Conservation (phyloP, 2,797 vertebrate genomes). For the Syndactyla subalaris region DNA sequence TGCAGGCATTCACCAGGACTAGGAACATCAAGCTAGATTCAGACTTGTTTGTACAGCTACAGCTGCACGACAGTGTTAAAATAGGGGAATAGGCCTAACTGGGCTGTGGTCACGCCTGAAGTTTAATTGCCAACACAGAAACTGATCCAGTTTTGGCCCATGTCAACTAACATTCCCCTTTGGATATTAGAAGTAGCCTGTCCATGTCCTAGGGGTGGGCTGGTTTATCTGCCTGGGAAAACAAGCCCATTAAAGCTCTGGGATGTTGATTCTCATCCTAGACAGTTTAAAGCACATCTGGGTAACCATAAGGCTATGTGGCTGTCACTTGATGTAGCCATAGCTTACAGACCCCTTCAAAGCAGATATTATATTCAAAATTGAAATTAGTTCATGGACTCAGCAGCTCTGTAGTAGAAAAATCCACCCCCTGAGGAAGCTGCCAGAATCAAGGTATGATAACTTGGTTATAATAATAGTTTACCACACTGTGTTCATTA, state of each 20-base stretch:
- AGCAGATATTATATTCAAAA: not conserved
- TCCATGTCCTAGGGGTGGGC: rapidly evolving
- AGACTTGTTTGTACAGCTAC: not conserved
- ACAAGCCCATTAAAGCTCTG: not conserved
- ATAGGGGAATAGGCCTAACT: not conserved
- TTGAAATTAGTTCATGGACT: not conserved
- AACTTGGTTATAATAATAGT: not conserved
- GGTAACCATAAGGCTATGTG: not conserved
- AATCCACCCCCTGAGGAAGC: not conserved
- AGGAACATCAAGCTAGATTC: not conserved
- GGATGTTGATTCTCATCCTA: not conserved
- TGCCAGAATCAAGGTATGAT: not conserved
- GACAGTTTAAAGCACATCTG: not conserved
- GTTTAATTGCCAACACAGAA: not conserved
- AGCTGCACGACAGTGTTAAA: not conserved
- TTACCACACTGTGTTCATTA: not conserved
- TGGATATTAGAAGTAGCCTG: not conserved
- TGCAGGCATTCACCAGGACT: not conserved
- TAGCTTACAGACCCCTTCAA: not conserved
- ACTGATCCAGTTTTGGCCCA: not conserved
- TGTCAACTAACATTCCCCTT: not conserved
- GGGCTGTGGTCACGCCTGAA: not conserved
- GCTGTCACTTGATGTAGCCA: not conserved
- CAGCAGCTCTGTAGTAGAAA: not conserved
- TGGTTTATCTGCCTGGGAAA: not conserved